Conservation (phyloP, 1,140 invertebrate species). For the Heliconius eleuchia region DNA sequence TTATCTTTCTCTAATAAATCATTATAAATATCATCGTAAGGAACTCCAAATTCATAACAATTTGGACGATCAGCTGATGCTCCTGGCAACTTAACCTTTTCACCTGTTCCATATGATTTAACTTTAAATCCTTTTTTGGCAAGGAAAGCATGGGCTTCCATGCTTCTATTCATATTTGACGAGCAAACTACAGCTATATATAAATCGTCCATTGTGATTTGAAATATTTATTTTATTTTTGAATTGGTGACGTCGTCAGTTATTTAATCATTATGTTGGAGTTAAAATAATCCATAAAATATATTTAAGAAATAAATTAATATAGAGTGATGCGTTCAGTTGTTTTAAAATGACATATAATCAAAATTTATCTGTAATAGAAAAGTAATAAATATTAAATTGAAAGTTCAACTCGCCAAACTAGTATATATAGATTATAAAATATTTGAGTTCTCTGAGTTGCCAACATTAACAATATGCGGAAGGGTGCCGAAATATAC, state of each 20-base stretch:
- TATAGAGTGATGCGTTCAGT: background rate
- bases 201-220: conserved; percentile 80
- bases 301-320: background rate
- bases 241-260: conserved; percentile 23
- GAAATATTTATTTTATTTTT: background rate
- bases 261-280: conserved; percentile 22
- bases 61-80: conserved; percentile 97
- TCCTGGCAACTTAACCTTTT: conserved; percentile 98
- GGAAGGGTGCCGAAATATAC: too few relatives aligned
- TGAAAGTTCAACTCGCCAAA: background rate
- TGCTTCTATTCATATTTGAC: conserved; percentile 99
- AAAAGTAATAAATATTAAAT: conserved; percentile 1
- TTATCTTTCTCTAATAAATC: conserved; percentile 95
- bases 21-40: conserved; percentile 98
- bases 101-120: conserved; percentile 98
- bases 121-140: conserved; percentile 98
- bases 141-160: conserved; percentile 99
- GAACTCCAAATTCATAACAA: conserved; percentile 98
- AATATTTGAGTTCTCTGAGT: background rate
- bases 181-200: conserved; percentile 98
- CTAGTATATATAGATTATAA: background rate
- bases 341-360: background rate
- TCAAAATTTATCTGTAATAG: background rate
- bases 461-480: too few relatives aligned
- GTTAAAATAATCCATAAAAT: background rate